Percentiles rank a stretch among this genome's conserved stretches.
Evolutionary conservation across 2,797 vertebrate species (phyloP).

Genomic region (Pangasius djambal): DNA sequence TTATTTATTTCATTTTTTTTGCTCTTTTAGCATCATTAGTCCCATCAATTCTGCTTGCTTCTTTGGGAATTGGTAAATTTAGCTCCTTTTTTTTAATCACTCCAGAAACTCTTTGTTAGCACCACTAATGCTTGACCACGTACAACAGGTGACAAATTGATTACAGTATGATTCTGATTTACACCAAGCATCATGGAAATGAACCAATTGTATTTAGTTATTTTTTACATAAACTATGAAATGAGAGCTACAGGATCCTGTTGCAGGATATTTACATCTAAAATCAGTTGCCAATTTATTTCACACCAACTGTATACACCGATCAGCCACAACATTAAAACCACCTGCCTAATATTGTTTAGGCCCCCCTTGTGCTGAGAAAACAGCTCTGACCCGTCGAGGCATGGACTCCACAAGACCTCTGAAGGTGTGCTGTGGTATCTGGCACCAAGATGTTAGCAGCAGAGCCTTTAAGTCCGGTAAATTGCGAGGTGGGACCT

Average conservation of each 20-base stretch:
- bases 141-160: neutral
- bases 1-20: neutral
- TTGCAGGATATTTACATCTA: neutral
- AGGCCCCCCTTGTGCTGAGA: no score
- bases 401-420: no score
- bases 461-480: no score
- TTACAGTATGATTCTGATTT: neutral
- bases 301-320: neutral
- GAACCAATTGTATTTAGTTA: neutral
- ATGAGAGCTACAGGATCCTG: neutral
- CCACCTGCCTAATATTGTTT: no score
- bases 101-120: neutral
- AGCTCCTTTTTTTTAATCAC: neutral
- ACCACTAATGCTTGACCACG: neutral
- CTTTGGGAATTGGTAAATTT: neutral
- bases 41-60: neutral
- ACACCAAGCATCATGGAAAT: neutral
- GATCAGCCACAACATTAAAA: no score
- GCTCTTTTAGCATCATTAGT: neutral
- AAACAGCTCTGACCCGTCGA: no score
- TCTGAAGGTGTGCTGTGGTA: no score
- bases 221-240: neutral
- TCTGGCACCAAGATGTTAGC: no score
- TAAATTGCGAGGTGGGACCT: no score
- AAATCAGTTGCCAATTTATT: neutral